These are phyloP conservation scores for Nasonovia ribisnigri DNA, from an alignment of 2,888 invertebrate genomes.

Conservation along the genomic window DNA sequence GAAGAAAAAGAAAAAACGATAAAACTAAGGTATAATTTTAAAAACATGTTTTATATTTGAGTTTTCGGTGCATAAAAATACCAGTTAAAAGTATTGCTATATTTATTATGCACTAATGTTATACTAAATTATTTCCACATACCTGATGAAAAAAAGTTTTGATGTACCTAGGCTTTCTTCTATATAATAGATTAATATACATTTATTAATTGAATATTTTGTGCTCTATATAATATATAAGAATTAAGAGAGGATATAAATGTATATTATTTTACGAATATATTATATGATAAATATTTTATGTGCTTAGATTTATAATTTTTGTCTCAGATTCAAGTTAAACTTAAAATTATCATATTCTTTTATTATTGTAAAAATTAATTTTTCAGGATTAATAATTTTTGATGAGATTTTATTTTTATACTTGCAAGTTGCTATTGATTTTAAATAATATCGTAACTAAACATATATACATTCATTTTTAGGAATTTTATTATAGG, in stretches of 20 bases:
- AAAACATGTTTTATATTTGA: neutral
- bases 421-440: no score
- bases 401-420: neutral
- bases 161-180: no score
- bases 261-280: no score
- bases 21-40: neutral
- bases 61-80: neutral
- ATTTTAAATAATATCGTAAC: neutral
- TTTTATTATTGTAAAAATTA: no score
- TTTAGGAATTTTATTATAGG: neutral
- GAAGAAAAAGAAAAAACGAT: neutral
- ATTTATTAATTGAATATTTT: no score
- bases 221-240: no score
- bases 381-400: neutral
- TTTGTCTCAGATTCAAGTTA: neutral
- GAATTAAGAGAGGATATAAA: no score
- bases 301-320: neutral
- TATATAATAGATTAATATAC: no score
- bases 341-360: neutral
- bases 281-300: no score
- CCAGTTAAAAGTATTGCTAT: neutral
- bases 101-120: no score
- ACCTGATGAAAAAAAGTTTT: no score
- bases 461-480: neutral
- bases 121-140: no score